Conservation (phyloP, 2,113 vertebrate species). For the Calidris pugnax region DNA sequence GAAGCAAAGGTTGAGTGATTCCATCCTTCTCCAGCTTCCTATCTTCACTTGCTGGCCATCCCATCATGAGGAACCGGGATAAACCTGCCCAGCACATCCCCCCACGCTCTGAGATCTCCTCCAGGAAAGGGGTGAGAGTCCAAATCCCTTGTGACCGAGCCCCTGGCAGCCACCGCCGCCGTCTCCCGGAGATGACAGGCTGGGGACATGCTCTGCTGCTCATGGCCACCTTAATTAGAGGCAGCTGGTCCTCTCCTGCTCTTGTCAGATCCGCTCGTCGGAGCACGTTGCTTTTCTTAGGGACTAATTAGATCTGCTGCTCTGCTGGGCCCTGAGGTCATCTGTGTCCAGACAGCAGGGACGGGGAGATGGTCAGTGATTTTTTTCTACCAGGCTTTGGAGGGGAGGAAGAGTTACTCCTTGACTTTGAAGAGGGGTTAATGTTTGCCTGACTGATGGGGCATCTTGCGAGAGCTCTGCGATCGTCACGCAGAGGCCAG, state of each 20-base stretch:
- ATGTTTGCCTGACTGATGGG: not conserved
- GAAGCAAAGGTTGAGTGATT: not conserved
- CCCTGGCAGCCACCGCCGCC: not conserved
- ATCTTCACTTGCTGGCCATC: not conserved
- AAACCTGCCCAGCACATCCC: fast-evolving
- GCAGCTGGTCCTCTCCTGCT: not conserved
- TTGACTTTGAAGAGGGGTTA: not conserved
- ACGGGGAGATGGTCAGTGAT: not conserved
- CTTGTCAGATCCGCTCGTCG: not conserved
- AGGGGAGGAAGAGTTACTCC: no score
- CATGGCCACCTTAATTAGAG: not conserved
- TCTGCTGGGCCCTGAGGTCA: not conserved
- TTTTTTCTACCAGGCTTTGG: not conserved
- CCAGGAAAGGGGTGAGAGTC: not conserved
- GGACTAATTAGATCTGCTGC: not conserved
- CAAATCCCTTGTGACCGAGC: not conserved
- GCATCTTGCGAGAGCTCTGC: not conserved
- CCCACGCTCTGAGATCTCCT: not conserved
- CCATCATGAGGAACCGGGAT: fast-evolving
- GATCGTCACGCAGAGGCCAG: fast-evolving
- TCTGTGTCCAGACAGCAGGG: not conserved
- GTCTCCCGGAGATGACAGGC: not conserved
- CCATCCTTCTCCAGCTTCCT: not conserved
- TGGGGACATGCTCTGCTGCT: not conserved
- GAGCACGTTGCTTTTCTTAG: not conserved